Percentiles rank a stretch among this genome's conserved stretches.
phyloP scores from a whole-genome alignment of 1,140 invertebrate species.

The Drosophila lini region DNA sequence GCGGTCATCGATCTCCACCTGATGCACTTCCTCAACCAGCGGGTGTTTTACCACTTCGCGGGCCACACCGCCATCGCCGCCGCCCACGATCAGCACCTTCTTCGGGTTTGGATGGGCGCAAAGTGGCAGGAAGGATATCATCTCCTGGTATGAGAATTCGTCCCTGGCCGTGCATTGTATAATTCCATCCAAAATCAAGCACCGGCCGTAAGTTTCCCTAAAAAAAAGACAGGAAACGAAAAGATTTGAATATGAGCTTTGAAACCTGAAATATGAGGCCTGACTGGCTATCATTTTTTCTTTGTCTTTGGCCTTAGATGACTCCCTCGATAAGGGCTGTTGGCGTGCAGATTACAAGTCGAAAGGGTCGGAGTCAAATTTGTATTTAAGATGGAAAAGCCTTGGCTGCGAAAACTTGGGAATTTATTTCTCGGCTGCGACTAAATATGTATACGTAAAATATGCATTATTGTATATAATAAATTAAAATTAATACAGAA shows the following conservation, averaged over 20 bases:
- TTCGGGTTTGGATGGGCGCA: slow-evolving; percentile 96
- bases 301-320: slow-evolving; percentile 32
- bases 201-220: slow-evolving; percentile 94
- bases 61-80: slow-evolving; percentile 95
- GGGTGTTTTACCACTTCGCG: slow-evolving; percentile 98
- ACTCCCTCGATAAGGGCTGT: slow-evolving; percentile 21
- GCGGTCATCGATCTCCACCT: slow-evolving; percentile 97
- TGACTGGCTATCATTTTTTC: slow-evolving; percentile 17
- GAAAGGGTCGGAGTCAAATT: slow-evolving; percentile 9
- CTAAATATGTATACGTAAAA: not conserved
- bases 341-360: slow-evolving; percentile 17
- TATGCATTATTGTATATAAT: not conserved
- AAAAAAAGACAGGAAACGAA: slow-evolving; percentile 17
- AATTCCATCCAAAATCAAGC: slow-evolving; percentile 96
- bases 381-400: not conserved
- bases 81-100: slow-evolving; percentile 98
- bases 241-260: not conserved
- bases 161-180: slow-evolving; percentile 98
- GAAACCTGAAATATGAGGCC: not conserved
- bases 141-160: slow-evolving; percentile 99
- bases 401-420: not conserved
- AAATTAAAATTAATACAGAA: not conserved
- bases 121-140: slow-evolving; percentile 97
- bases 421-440: not conserved
- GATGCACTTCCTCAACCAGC: slow-evolving; percentile 92